Conservation (phyloP, 1,140 invertebrate species). For the Notospermus geniculatus region DNA sequence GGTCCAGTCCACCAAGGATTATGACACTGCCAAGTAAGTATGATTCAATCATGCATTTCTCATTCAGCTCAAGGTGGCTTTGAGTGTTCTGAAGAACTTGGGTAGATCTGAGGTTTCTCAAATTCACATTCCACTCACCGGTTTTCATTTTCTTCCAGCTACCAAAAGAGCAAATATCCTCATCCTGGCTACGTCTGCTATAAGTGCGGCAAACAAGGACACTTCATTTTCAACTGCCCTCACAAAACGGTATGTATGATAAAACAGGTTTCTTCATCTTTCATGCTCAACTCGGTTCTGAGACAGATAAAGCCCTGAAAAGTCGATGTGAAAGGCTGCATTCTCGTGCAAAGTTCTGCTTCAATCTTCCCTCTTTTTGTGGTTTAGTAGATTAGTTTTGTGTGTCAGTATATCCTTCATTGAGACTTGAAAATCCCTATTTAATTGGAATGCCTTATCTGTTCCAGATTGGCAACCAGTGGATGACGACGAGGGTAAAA, state of each 20-base stretch:
- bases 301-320: no score
- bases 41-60: slow-evolving; percentile 16
- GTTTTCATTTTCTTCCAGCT: slow-evolving; percentile 62
- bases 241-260: slow-evolving; percentile 60
- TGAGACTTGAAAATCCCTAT: no score
- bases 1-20: slow-evolving; percentile 91
- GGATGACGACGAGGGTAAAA: slow-evolving; percentile 27
- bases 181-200: slow-evolving; percentile 74
- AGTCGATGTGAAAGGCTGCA: no score
- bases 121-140: background rate
- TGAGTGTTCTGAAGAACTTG: no score
- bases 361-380: no score
- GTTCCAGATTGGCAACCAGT: slow-evolving; percentile 14
- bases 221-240: slow-evolving; percentile 95
- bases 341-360: no score
- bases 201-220: slow-evolving; percentile 86
- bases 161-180: slow-evolving; percentile 67
- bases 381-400: no score
- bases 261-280: no score
- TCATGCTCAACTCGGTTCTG: no score
- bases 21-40: slow-evolving; percentile 92
- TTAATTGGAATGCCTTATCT: background rate
- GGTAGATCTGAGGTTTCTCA: no score
- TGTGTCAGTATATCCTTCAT: no score
- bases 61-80: no score